Conservation (phyloP, 1,140 invertebrate species). For the Drosophila willistoni region DNA sequence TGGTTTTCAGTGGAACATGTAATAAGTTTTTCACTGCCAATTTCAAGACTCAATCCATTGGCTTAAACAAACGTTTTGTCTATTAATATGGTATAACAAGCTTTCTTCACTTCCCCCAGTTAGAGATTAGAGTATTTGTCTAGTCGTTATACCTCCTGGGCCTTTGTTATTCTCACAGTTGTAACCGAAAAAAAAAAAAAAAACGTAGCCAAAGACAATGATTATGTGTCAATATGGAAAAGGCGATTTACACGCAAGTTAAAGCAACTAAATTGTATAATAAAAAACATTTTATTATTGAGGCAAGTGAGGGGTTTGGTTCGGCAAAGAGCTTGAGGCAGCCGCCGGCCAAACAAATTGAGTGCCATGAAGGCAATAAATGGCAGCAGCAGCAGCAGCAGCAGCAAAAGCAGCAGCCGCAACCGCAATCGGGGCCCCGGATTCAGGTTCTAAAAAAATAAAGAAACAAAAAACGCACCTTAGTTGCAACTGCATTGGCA, state of each 20-base stretch:
- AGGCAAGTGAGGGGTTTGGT: constrained; percentile 50
- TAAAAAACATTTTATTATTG: constrained; percentile 81
- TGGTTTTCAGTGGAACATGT: constrained; percentile 75
- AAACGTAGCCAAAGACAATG: constrained; percentile 66
- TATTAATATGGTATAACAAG: background rate
- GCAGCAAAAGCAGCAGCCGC: constrained; percentile 34
- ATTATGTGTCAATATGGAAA: constrained; percentile 81
- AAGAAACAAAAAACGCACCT: constrained; percentile 65
- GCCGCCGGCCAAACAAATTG: constrained; percentile 79
- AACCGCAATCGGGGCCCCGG: constrained; percentile 28
- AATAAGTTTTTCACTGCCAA: constrained; percentile 62
- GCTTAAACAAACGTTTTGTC: background rate
- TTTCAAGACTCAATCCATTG: background rate
- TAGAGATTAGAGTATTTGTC: constrained; percentile 18
- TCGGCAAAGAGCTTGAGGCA: constrained; percentile 21
- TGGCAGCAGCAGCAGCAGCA: constrained; percentile 46
- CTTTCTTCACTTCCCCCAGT: background rate
- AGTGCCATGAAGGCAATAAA: constrained; percentile 81
- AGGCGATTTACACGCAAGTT: constrained; percentile 80
- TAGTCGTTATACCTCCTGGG: background rate
- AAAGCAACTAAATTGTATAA: constrained; percentile 81
- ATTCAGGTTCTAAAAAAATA: constrained; percentile 65
- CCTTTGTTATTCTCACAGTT: constrained; percentile 41
- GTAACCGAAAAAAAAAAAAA: constrained; percentile 25
- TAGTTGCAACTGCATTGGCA: constrained; percentile 53